phyloP scores from a whole-genome alignment of 2,797 vertebrate genomes.

The Crax fasciolata region DNA sequence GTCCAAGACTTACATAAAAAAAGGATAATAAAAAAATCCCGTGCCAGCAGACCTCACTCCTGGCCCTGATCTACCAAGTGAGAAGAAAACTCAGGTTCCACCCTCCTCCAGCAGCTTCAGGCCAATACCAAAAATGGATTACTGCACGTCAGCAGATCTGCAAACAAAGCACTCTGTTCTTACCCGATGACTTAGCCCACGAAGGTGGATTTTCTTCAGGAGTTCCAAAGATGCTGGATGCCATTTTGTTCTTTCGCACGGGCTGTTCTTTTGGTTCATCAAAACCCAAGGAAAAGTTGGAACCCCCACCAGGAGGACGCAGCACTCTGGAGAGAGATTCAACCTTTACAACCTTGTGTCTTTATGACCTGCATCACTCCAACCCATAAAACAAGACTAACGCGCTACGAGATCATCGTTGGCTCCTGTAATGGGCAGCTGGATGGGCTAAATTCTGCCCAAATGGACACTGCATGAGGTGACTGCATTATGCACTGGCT shows the following conservation, averaged over 20 bases:
- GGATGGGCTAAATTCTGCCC: not conserved
- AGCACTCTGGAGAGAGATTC: conserved; percentile 85
- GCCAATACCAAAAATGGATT: not conserved
- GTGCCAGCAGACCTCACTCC: not conserved
- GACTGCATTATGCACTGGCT: not conserved
- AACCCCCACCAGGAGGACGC: conserved; percentile 94
- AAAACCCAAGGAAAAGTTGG: conserved; percentile 92
- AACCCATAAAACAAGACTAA: not conserved
- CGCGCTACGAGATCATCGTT: not conserved
- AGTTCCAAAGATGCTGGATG: conserved; percentile 95
- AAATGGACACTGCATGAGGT: rapidly evolving
- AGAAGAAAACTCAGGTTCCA: not conserved
- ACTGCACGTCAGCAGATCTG: rapidly evolving
- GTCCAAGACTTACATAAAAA: not conserved
- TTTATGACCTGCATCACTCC: not conserved
- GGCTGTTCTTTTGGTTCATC: conserved; percentile 90
- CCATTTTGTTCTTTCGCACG: conserved; percentile 92
- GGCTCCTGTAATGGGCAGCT: not conserved
- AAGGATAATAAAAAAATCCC: not conserved
- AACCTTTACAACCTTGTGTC: not conserved
- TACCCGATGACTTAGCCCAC: conserved; percentile 82
- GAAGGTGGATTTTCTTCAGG: conserved; percentile 90
- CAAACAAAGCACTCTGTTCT: not conserved
- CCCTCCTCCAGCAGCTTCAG: not conserved
- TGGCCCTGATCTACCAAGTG: not conserved